Evolutionary conservation across 2,888 invertebrate genomes (phyloP).

Genomic region (Epinotia brunnichana): DNA sequence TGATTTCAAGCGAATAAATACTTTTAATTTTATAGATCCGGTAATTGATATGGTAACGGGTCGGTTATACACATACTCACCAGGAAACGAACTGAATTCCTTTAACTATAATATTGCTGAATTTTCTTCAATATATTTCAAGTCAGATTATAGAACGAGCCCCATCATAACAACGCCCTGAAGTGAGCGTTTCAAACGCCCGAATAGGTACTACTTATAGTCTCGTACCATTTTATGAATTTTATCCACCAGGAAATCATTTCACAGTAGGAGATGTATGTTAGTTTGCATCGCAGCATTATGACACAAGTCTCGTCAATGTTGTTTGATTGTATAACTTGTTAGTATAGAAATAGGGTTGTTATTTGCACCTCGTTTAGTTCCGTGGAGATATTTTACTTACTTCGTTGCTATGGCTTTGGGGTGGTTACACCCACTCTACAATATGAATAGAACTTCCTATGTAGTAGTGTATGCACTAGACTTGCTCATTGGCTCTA

Average conservation of each 20-base stretch:
- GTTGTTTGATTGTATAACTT: not conserved
- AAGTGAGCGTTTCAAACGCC: too few species aligned
- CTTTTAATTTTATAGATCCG: too few species aligned
- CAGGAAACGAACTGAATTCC: too few species aligned
- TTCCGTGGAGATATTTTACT: too few species aligned
- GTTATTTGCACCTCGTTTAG: not conserved
- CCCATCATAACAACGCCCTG: too few species aligned
- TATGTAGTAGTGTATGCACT: slow-evolving; percentile 35
- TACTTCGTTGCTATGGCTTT: not conserved
- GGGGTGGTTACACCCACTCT: slow-evolving; percentile 1
- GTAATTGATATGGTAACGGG: too few species aligned
- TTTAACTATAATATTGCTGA: too few species aligned
- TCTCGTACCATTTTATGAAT: not conserved
- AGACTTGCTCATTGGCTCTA: slow-evolving; percentile 30
- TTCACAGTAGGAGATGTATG: not conserved
- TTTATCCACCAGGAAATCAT: slow-evolving; percentile 21
- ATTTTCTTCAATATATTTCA: too few species aligned
- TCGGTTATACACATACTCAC: too few species aligned
- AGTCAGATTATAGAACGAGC: not conserved
- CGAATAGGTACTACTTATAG: too few species aligned
- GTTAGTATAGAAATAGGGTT: not conserved
- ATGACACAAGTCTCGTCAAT: not conserved
- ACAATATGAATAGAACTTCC: slow-evolving; percentile 13
- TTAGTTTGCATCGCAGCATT: not conserved
- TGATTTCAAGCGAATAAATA: too few species aligned